Base-by-base conservation (phyloP, 2,113 vertebrate species). In the Mugil cephalus region DNA sequence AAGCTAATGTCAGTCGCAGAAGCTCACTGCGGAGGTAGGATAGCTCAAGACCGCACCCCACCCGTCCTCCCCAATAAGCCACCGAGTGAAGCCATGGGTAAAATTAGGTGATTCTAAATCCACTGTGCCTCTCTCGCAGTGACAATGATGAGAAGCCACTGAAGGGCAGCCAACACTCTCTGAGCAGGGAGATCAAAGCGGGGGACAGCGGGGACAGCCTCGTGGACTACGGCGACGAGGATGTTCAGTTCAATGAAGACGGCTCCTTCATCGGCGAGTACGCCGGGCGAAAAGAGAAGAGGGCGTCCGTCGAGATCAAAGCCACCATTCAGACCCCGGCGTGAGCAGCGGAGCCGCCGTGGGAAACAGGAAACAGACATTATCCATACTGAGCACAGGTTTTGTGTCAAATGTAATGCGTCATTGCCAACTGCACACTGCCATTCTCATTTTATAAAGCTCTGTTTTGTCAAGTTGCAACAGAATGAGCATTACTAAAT, bases 221-320 rank as follows among this genome's bases (percentile, higher is more conserved):
- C 88, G 98, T 96, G 72, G 95, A 97, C 86, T 99, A 98, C 21
- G 96, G 96, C 35, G 97, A 96, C 1, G 96, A 97, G 84, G 97
- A 98, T 1, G 94, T 82, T 47, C 95, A 98, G 76, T 99, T 99
- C 93, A 97, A 95, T 40, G 98, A 99, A 92, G 98, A 99, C 10
- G 98, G 98, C 47, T 99, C 97, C 10, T 99, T 99, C 78, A 99
- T 98, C 64, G 98, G 98, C 4, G 97, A 97, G 88, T 99, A 99
- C 2, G 90, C 95, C 0, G 95, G 94, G 55, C 94, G 94, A 47
- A 98, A 96, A 88, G 96, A 97, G 74, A 98, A 97, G 77, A 96
- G 96, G 87, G 93, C 74, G 69, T 95, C 96, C 1, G 89, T 92
- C 30, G 97, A 98, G 90, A 95, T 96, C 93, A 98, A 95, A 83